Evolutionary conservation across 2,113 vertebrate species (phyloP).

Genomic region (Ia io): DNA sequence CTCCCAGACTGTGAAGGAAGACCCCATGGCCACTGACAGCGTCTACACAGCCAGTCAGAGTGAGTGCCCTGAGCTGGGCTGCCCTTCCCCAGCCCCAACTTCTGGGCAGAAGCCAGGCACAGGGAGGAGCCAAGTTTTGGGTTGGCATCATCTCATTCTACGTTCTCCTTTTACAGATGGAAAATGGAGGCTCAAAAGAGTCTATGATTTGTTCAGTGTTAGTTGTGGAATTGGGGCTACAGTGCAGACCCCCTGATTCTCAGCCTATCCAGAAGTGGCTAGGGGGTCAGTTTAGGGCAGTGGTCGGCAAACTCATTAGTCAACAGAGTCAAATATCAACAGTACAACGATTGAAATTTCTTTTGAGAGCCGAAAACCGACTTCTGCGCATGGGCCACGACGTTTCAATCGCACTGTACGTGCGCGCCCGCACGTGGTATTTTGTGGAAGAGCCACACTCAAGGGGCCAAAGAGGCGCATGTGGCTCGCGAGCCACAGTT

Average conservation of each 20-base stretch:
- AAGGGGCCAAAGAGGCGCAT: too few relatives aligned
- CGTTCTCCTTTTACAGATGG: neutral
- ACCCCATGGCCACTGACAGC: slow-evolving; percentile 85
- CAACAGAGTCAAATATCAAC: too few relatives aligned
- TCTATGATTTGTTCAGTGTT: neutral
- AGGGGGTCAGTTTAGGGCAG: neutral
- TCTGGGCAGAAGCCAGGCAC: neutral
- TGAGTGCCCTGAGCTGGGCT: slow-evolving; percentile 78
- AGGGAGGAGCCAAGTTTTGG: neutral
- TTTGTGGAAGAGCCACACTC: too few relatives aligned
- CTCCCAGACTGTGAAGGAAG: slow-evolving; percentile 89
- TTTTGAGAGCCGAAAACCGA: too few relatives aligned
- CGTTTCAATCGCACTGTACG: too few relatives aligned
- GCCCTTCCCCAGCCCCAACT: neutral
- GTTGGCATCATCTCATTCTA: neutral
- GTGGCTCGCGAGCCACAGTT: too few relatives aligned
- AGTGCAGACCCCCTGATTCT: neutral
- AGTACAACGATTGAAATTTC: too few relatives aligned
- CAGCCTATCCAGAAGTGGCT: too few relatives aligned
- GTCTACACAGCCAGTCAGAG: slow-evolving; percentile 94
- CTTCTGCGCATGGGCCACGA: too few relatives aligned
- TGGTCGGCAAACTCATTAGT: too few relatives aligned
- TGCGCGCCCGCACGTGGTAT: too few relatives aligned
- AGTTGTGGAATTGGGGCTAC: neutral
- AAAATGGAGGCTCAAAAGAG: neutral